Evolutionary conservation across 53 echinoderm and acorn worm genomes (phyloP).

Genomic region (Henricia sp.): DNA sequence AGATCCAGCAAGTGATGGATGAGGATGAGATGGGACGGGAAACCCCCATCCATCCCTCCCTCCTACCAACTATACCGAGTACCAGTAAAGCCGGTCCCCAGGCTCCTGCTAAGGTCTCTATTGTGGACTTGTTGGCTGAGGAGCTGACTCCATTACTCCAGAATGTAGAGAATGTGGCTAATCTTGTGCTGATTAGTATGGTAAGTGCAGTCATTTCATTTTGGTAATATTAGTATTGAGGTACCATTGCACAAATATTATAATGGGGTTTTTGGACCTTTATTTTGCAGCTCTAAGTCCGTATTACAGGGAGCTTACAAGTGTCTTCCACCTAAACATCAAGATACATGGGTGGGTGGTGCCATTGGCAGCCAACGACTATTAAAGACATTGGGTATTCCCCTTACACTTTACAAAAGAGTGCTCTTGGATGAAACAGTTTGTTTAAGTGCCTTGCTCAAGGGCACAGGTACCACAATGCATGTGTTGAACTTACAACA

Average conservation of each 20-base stretch:
- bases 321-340: too few species aligned
- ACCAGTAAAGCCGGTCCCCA: conserved; percentile 29
- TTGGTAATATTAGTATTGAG: too few species aligned
- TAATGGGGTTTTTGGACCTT: background rate
- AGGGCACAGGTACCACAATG: too few species aligned
- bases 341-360: too few species aligned
- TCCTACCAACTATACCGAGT: conserved; percentile 24
- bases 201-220: conserved; percentile 62
- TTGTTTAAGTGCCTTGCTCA: too few species aligned
- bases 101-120: conserved; percentile 72
- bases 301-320: background rate
- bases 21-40: conserved; percentile 69
- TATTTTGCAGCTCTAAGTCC: too few species aligned
- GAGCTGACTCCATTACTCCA: conserved; percentile 85
- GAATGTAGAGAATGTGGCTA: conserved; percentile 92
- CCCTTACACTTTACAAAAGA: too few species aligned
- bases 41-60: conserved; percentile 32
- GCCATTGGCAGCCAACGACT: too few species aligned
- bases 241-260: background rate
- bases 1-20: conserved; percentile 67
- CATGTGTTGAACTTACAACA: too few species aligned
- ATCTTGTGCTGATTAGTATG: conserved; percentile 96
- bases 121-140: conserved; percentile 83
- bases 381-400: too few species aligned
- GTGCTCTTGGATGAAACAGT: too few species aligned